Evolutionary conservation across 2,888 invertebrate genomes (phyloP).

Genomic region (Oxyteleia sp.): DNA sequence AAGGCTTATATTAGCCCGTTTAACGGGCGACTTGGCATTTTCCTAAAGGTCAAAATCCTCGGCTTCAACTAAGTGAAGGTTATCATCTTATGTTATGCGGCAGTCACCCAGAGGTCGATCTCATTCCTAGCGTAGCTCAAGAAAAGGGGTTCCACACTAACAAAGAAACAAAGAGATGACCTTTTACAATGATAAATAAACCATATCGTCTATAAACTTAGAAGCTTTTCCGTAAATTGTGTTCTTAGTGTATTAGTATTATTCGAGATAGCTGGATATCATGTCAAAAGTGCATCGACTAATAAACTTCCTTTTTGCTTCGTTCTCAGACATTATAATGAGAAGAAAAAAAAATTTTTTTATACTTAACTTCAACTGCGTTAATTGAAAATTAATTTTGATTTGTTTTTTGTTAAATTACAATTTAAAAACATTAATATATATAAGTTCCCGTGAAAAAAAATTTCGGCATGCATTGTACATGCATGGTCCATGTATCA

Average conservation of each 20-base stretch:
- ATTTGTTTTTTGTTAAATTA: too few species aligned
- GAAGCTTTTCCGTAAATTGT: slow-evolving; percentile 26
- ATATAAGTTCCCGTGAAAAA: too few species aligned
- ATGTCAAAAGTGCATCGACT: too few species aligned
- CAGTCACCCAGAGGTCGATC: slow-evolving; percentile 76
- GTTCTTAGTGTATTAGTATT: slow-evolving; percentile 1
- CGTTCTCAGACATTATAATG: too few species aligned
- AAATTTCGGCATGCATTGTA: too few species aligned
- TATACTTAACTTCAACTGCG: too few species aligned
- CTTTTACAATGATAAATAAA: slow-evolving; percentile 77
- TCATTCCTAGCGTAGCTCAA: slow-evolving; percentile 63
- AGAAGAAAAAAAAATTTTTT: too few species aligned
- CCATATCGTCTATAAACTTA: slow-evolving; percentile 35
- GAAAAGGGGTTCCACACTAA: slow-evolving; percentile 70
- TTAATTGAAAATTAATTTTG: too few species aligned
- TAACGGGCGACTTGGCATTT: slow-evolving; percentile 84
- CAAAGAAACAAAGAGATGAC: slow-evolving; percentile 83
- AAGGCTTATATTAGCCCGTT: slow-evolving; percentile 82
- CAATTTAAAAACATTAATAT: too few species aligned
- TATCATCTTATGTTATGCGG: slow-evolving; percentile 79
- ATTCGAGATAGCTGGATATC: neutral
- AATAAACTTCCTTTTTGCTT: too few species aligned
- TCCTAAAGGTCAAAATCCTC: slow-evolving; percentile 83
- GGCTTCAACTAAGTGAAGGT: slow-evolving; percentile 75
- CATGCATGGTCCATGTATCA: too few species aligned